Evolutionary conservation across 2,797 vertebrate species (phyloP).

Genomic region (Melanotaenia pygmaea): DNA sequence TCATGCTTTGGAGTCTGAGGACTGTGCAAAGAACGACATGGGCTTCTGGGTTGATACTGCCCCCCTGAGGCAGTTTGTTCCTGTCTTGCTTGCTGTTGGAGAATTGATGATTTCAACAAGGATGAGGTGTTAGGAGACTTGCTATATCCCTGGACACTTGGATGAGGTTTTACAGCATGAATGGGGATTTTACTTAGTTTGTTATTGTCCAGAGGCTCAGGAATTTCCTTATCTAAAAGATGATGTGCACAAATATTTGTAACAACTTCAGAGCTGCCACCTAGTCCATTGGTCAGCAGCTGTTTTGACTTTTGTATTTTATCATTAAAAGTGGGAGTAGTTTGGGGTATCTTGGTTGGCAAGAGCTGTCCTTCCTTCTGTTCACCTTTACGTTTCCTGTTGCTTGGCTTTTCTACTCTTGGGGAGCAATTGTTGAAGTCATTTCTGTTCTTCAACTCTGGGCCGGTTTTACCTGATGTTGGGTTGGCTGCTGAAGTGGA

Average conservation of each 20-base stretch:
- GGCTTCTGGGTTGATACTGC: conserved; percentile 82
- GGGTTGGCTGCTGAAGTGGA: conserved; percentile 67
- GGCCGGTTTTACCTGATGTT: conserved; percentile 74
- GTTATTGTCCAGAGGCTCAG: conserved; percentile 83
- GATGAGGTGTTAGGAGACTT: conserved; percentile 85
- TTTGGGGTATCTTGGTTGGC: conserved; percentile 84
- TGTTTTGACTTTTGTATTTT: conserved; percentile 83
- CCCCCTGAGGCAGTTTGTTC: conserved; percentile 80
- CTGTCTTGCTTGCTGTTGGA: conserved; percentile 86
- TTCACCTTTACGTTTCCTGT: conserved; percentile 85
- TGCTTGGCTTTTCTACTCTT: conserved; percentile 80
- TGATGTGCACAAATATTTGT: conserved; percentile 70
- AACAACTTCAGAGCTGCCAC: conserved; percentile 82
- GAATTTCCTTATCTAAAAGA: conserved; percentile 74
- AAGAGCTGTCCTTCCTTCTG: conserved; percentile 82
- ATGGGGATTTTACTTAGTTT: conserved; percentile 87
- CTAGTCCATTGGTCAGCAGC: conserved; percentile 85
- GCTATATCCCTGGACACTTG: conserved; percentile 85
- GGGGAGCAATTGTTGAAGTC: conserved; percentile 88
- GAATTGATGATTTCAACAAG: conserved; percentile 83
- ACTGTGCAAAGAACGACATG: conserved; percentile 81
- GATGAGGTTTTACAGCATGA: conserved; percentile 88
- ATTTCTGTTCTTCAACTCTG: conserved; percentile 87
- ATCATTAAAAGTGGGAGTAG: conserved; percentile 75
- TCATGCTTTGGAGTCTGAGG: conserved; percentile 84